Conservation (phyloP, 2,888 invertebrate species). For the Gonocerus acuteangulatus region DNA sequence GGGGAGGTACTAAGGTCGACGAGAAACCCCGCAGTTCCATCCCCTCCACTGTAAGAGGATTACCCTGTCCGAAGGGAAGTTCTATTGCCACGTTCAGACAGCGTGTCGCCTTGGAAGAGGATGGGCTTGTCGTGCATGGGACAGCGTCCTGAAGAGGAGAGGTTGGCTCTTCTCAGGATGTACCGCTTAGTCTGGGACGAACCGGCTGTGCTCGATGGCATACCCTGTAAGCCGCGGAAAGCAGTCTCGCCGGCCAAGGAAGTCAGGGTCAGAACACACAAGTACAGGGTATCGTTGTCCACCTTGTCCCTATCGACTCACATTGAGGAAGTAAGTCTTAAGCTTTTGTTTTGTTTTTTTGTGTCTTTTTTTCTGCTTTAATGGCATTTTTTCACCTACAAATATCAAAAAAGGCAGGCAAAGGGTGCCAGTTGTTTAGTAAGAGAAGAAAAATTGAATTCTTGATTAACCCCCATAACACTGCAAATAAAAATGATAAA, state of each 20-base stretch:
- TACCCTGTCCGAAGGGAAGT: not conserved
- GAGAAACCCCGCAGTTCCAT: not conserved
- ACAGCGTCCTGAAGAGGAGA: not conserved
- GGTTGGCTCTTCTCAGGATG: constrained; percentile 3
- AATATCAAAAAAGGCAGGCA: no score
- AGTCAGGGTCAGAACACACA: not conserved
- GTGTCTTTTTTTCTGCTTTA: no score
- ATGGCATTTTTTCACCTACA: no score
- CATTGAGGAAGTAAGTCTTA: not conserved
- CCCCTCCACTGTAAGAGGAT: not conserved
- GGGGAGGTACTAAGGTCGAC: not conserved
- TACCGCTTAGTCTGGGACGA: constrained; percentile 15
- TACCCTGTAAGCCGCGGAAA: not conserved
- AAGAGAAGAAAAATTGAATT: no score
- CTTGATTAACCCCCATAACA: no score
- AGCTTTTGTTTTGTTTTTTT: not conserved
- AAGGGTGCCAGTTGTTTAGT: no score
- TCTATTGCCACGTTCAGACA: no score
- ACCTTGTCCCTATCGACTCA: not conserved
- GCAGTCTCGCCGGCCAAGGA: not conserved
- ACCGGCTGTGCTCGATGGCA: constrained; percentile 5
- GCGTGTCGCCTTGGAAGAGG: no score
- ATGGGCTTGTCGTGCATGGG: constrained; percentile 3
- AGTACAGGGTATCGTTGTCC: not conserved
- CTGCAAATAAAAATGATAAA: no score